Base-by-base conservation (phyloP, 2,113 vertebrate species). In the Symphodus melops region DNA sequence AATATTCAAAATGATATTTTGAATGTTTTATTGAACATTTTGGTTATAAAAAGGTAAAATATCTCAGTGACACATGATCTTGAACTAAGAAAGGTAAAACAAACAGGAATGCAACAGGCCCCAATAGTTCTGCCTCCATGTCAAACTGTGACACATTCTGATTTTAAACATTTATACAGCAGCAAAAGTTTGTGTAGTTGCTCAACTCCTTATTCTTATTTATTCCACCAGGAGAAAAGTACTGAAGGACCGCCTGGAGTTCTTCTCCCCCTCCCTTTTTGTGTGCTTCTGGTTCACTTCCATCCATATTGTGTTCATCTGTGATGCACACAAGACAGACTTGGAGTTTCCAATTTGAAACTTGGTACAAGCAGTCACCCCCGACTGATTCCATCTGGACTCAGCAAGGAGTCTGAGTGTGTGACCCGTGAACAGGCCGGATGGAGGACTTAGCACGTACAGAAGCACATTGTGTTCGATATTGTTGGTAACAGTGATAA, bases 311-410 rank as follows among this genome's bases (percentile, higher is more conserved):
- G 66, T 70, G 72, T 72, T 88, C 56, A 79, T 88, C 68, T 86
- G 41, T 85, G 87, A 89, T 81, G 89, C 84, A 82, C 71, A 71
- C 75, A 67, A 81, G 75, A 81, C 72, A 88, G 77, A 85, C 56
- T 75, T 46, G 21, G 41, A 56, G 61, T 72, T 81, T 79, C 8
- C 37, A 68, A 84, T 83, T 79, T 88, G 69, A 87, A 88, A 85
- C 82, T 72, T 86, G 84, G 87, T 80, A 72, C 21, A 41, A 83
- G 61, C 7, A 16, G 36, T 76, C 68, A 75, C 80, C 85, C 77
- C 82, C 53, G 23, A 88, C 89, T 75, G 90, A 83, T 84, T 89
- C 90, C 89, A 92, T 91, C 89, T 92, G 91, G 86, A 79, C 82
- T 78, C 72, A 67, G 84, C 77, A 79, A 80, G 77, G 79, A 58